Evolutionary conservation across 2,888 invertebrate genomes (phyloP), one percentile per base, ranked within the genome.

Genomic region (Troides oblongomaculatus): DNA sequence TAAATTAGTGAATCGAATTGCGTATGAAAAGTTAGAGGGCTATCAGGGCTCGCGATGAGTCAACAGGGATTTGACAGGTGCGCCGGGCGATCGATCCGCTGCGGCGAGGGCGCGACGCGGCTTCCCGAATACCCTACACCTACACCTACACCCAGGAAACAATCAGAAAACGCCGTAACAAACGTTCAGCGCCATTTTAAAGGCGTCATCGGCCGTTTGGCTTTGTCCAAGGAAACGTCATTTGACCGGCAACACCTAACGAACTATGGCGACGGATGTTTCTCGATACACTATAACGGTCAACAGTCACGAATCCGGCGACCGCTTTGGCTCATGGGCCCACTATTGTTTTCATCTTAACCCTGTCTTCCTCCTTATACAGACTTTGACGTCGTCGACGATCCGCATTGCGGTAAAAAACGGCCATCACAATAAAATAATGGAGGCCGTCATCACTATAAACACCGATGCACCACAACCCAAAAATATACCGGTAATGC

Each of bases 401-500:
- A 87, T 89, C 93, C 89, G 93, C 93, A 93, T 84, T 93, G 93
- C 93, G 93, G 92, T 92, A 93, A 92, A 92, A 91, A 88, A 89
- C 88, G 90, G 89, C 89, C 90, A 89, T 90, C 91, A 90, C 88
- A 92, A 92, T 93, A 91, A 89, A 90, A 85, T 92, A 89, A 91
- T 92, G 91, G 92, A 91, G 90, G 90, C 89, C 90, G 89, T 90
- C 90, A 88, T 89, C 90, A 92, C 90, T 89, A 89, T 89, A 90
- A 91, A 91, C 91, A 91, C 90, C 86, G 85, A 90, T 89, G 80
- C 88, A 89, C 86, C 84, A 83, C 80, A 88, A 83, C 82, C 80
- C 85, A 80, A 93, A 53, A 93, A 93, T 93, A 93, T 86, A 82
- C 79, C 83, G 83, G 66, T 80, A 74, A 79, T 80, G 76, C 72